Evolutionary conservation across 2,888 invertebrate genomes (phyloP).

Genomic region (Spilarctia lutea): DNA sequence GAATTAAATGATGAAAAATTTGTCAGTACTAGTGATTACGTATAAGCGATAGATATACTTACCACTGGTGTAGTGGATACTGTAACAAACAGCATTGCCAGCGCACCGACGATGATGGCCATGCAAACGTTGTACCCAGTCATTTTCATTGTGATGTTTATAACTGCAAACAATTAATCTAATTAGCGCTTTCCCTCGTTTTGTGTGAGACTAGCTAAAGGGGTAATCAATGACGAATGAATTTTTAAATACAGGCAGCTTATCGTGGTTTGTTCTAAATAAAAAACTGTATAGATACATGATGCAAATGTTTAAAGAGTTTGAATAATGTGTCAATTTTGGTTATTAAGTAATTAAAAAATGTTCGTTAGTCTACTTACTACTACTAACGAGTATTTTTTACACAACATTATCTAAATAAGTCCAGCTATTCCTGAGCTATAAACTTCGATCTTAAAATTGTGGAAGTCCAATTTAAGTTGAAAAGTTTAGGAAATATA

Average conservation of each 20-base stretch:
- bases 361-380: too few relatives aligned
- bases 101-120: slow-evolving; percentile 62
- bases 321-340: background rate
- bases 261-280: background rate
- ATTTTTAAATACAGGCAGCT: background rate
- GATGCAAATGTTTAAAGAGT: background rate
- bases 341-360: background rate
- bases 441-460: too few relatives aligned
- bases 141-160: slow-evolving; percentile 66
- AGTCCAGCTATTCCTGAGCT: background rate
- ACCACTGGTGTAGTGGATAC: slow-evolving; percentile 74
- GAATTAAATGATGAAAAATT: too few relatives aligned
- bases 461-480: too few relatives aligned
- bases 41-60: slow-evolving; percentile 34
- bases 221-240: background rate
- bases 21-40: too few relatives aligned
- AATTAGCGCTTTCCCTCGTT: background rate
- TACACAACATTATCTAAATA: background rate
- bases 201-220: background rate
- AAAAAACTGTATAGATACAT: background rate
- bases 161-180: slow-evolving; percentile 33
- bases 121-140: slow-evolving; percentile 60
- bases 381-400: too few relatives aligned
- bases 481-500: too few relatives aligned
- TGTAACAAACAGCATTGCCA: slow-evolving; percentile 66